Evolutionary conservation across 2,113 vertebrate species (phyloP).

Genomic region (Sorex fumeus): DNA sequence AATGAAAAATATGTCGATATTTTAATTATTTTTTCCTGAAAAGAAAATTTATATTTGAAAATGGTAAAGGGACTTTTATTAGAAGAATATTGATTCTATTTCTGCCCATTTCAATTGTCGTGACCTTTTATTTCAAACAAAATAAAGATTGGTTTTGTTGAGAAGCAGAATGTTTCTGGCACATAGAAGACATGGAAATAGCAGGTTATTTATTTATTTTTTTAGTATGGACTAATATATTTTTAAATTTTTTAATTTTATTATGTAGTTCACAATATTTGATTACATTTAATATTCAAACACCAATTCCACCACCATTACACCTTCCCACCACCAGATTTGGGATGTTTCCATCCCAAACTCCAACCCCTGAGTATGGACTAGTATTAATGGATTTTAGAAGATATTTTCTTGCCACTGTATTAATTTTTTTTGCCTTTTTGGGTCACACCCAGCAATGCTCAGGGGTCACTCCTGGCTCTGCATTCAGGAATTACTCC

Average conservation of each 20-base stretch:
- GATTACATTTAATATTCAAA: too few relatives aligned
- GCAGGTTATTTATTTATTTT: constrained; percentile 20
- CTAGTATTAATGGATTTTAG: neutral
- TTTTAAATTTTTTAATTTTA: too few relatives aligned
- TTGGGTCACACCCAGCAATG: too few relatives aligned
- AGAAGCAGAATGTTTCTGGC: neutral
- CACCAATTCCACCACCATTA: too few relatives aligned
- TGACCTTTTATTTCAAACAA: constrained; percentile 31
- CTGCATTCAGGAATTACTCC: too few relatives aligned
- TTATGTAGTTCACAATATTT: too few relatives aligned
- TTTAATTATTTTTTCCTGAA: constrained; percentile 27
- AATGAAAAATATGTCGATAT: neutral
- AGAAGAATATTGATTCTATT: constrained; percentile 11
- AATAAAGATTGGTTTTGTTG: constrained; percentile 20
- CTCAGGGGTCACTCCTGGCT: too few relatives aligned
- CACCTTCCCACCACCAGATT: too few relatives aligned
- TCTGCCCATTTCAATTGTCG: neutral
- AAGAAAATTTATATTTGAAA: neutral
- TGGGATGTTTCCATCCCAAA: too few relatives aligned
- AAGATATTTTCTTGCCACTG: neutral
- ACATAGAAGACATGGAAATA: neutral
- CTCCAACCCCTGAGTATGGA: neutral
- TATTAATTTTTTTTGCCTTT: constrained; percentile 43
- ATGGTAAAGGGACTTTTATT: constrained; percentile 34
- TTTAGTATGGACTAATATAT: neutral